A percentile compares a stretch with the other conserved stretches of the same genome.
Conservation (phyloP, 2,888 invertebrate genomes). For the Hyposoter didymator region DNA sequence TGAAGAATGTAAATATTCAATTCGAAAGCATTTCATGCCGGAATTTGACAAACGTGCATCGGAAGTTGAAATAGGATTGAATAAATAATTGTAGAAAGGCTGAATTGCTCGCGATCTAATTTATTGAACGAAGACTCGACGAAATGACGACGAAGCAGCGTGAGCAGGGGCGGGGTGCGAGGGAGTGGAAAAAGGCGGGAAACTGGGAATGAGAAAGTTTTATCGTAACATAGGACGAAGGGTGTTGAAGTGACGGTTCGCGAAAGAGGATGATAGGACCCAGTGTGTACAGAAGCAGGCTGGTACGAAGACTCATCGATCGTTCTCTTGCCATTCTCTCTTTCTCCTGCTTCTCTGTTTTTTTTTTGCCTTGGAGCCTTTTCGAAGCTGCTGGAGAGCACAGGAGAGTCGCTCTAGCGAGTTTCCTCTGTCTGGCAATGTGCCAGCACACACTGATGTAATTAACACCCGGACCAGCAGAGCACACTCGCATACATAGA, state of each 20-base stretch:
- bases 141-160: neutral
- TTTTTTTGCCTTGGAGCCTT: constrained; percentile 51
- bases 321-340: constrained; percentile 45
- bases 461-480: constrained; percentile 76
- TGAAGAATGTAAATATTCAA: neutral
- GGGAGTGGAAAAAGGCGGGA: constrained; percentile 14
- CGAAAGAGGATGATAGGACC: constrained; percentile 30
- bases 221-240: constrained; percentile 27
- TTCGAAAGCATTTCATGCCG: neutral
- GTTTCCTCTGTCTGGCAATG: constrained; percentile 70
- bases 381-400: constrained; percentile 55
- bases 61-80: neutral
- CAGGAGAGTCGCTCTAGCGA: constrained; percentile 39
- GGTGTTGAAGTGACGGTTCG: constrained; percentile 49
- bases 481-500: constrained; percentile 50
- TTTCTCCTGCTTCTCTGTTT: constrained; percentile 43
- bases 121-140: neutral
- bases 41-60: neutral
- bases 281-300: constrained; percentile 27
- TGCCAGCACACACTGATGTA: constrained; percentile 80
- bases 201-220: constrained; percentile 21
- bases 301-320: constrained; percentile 37
- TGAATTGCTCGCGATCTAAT: neutral
- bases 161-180: neutral
- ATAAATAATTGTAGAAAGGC: neutral